These are phyloP conservation scores for Listronotus bonariensis DNA, from an alignment of 1,140 invertebrate species.

Conservation along the genomic window DNA sequence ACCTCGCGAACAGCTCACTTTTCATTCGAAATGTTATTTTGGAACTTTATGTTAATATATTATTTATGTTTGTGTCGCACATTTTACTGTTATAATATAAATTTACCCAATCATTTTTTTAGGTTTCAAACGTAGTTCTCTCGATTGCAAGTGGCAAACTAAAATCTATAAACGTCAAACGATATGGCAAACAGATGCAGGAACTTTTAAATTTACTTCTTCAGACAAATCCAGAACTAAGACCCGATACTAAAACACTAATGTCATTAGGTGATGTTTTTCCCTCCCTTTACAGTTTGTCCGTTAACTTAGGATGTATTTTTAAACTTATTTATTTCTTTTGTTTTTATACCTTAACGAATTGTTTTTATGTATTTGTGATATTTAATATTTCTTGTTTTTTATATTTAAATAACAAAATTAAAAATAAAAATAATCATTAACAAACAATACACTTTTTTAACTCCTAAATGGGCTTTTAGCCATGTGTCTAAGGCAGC, in stretches of 20 bases:
- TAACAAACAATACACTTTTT: too few species aligned
- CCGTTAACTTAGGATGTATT: conserved; percentile 44
- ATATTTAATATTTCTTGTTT: background rate
- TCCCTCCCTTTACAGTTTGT: conserved; percentile 51
- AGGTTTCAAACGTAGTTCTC: conserved; percentile 58
- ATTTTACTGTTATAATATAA: too few species aligned
- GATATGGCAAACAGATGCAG: conserved; percentile 59
- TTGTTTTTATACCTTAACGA: background rate
- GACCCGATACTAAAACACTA: conserved; percentile 56
- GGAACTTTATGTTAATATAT: too few species aligned
- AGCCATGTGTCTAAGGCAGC: too few species aligned
- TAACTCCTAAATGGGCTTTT: too few species aligned
- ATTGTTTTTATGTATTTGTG: background rate
- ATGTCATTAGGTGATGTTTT: conserved; percentile 56
- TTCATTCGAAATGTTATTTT: too few species aligned
- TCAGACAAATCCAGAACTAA: conserved; percentile 58
- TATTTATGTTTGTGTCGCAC: too few species aligned
- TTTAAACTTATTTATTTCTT: conserved; percentile 17
- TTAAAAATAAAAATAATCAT: background rate
- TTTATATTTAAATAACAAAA: background rate
- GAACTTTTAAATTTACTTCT: conserved; percentile 60
- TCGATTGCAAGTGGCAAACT: conserved; percentile 60
- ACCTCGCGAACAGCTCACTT: too few species aligned
- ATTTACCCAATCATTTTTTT: conserved; percentile 7
- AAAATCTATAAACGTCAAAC: conserved; percentile 57